Percentiles rank a stretch among this genome's conserved stretches.
Evolutionary conservation across 2,113 vertebrate species (phyloP).

Genomic region (Psittacara wagleri): DNA sequence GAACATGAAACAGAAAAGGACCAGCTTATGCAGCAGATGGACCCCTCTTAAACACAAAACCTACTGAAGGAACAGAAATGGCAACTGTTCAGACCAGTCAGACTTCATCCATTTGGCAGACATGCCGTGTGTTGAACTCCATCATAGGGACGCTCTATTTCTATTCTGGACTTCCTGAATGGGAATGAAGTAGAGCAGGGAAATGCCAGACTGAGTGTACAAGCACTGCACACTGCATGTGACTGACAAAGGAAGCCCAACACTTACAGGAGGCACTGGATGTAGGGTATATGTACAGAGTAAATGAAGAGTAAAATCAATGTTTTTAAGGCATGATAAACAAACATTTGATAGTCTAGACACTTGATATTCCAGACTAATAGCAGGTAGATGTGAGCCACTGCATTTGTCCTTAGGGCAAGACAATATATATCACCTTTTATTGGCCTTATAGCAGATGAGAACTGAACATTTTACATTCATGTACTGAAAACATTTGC

Average conservation of each 20-base stretch:
- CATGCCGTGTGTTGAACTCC: accelerated
- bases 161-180: not conserved
- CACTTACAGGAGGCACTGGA: not conserved
- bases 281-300: not conserved
- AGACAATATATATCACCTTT: not conserved
- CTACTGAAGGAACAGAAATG: not conserved
- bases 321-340: not conserved
- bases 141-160: not conserved
- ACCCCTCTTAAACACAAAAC: not conserved
- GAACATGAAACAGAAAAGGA: not conserved
- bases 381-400: not conserved
- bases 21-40: not conserved
- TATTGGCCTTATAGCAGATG: not conserved
- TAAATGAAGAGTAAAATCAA: not conserved
- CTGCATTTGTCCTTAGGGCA: not conserved
- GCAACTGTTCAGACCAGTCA: not conserved
- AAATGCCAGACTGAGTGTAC: not conserved
- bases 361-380: not conserved
- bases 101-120: not conserved
- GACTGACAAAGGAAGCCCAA: not conserved
- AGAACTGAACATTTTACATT: not conserved
- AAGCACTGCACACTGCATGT: not conserved
- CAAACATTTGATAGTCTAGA: not conserved
- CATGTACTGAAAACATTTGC: not conserved
- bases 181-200: not conserved